phyloP scores from a whole-genome alignment of 2,888 invertebrate species.

The Megamerina dolium region DNA sequence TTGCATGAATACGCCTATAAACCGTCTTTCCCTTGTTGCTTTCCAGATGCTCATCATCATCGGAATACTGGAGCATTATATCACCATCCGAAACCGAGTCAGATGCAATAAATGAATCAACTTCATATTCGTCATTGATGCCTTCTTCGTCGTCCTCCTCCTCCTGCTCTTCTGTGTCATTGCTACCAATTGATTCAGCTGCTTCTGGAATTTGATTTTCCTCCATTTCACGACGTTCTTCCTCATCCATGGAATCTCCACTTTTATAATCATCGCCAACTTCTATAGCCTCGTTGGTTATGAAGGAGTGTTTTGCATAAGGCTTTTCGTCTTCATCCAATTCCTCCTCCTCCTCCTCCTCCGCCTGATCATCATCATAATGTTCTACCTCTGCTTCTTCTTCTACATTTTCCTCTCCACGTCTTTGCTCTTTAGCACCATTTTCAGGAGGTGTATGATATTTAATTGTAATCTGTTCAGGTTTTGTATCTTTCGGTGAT shows the following conservation, averaged over 20 bases:
- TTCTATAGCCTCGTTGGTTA: constrained; percentile 38
- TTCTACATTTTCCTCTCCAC: background rate
- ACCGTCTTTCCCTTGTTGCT: background rate
- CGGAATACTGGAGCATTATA: constrained; percentile 20
- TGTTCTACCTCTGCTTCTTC: constrained; percentile 8
- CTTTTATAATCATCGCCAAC: constrained; percentile 32
- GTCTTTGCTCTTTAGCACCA: background rate
- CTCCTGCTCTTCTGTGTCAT: constrained; percentile 35
- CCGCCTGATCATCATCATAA: constrained; percentile 8
- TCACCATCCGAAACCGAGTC: constrained; percentile 33
- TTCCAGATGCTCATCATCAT: constrained; percentile 12
- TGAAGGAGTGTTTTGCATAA: constrained; percentile 25
- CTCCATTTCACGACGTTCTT: constrained; percentile 50
- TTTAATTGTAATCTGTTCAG: background rate
- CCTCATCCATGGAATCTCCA: constrained; percentile 50
- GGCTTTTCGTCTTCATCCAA: constrained; percentile 14
- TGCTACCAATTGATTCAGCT: constrained; percentile 54
- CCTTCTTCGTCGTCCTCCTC: constrained; percentile 50
- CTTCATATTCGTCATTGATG: too few species aligned
- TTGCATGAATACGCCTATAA: background rate
- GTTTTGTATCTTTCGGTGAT: background rate
- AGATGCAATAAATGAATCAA: constrained; percentile 55
- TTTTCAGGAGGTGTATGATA: background rate
- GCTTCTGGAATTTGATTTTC: constrained; percentile 52
- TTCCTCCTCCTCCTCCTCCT: constrained; percentile 13